Conservation (phyloP, 2,888 invertebrate genomes). For the Rhagium mordax region DNA sequence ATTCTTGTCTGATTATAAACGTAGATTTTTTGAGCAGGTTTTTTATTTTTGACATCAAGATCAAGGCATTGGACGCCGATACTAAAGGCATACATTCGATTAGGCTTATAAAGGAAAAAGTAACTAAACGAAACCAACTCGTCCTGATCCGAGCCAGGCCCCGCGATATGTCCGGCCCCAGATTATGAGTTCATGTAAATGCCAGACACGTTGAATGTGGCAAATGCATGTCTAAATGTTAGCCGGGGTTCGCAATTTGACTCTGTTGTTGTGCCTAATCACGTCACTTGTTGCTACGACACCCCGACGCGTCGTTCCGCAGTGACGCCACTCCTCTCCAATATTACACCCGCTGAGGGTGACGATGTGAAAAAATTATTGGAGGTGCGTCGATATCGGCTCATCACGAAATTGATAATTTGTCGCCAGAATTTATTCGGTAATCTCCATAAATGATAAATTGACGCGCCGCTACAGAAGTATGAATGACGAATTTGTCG, state of each 20-base stretch:
- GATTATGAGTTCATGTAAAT: constrained; percentile 55
- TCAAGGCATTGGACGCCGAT: too few species aligned
- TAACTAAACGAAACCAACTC: too few species aligned
- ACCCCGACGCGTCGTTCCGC: constrained; percentile 26
- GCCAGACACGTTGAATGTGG: constrained; percentile 47
- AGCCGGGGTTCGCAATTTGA: constrained; percentile 54
- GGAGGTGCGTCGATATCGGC: constrained; percentile 32
- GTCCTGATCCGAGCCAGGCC: too few species aligned
- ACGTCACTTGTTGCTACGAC: constrained; percentile 60
- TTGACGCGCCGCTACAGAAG: constrained; percentile 11
- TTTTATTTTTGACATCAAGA: too few species aligned
- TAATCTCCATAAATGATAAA: constrained; percentile 30
- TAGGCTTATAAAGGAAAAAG: too few species aligned
- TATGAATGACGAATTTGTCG: constrained; percentile 13
- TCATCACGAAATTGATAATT: constrained; percentile 38
- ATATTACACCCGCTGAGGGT: neutral
- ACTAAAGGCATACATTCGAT: too few species aligned
- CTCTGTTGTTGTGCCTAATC: constrained; percentile 59
- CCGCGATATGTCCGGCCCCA: constrained; percentile 38
- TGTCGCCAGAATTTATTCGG: constrained; percentile 35
- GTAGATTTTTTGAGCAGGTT: too few species aligned
- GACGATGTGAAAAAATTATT: constrained; percentile 27
- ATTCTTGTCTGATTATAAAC: too few species aligned
- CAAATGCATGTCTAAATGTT: constrained; percentile 48
- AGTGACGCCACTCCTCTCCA: neutral